Conservation (phyloP, 2,888 invertebrate genomes). For the Anthophora plumipes region DNA sequence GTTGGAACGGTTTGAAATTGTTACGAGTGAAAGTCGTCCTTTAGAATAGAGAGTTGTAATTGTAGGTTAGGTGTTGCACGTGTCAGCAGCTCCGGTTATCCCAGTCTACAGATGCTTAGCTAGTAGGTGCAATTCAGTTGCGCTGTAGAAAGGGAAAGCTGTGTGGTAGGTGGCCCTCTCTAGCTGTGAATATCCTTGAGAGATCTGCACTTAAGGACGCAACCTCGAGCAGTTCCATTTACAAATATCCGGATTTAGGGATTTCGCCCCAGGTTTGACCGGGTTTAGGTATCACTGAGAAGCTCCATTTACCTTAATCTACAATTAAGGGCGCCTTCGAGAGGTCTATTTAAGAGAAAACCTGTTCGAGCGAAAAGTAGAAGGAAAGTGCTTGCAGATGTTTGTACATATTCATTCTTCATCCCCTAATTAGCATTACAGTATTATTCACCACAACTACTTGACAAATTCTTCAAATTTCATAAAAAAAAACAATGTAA, state of each 20-base stretch:
- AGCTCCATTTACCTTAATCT: slow-evolving; percentile 41
- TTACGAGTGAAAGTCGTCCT: not conserved
- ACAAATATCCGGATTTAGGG: slow-evolving; percentile 43
- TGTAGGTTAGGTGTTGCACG: slow-evolving; percentile 7
- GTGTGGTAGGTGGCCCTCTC: not conserved
- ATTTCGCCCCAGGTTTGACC: slow-evolving; percentile 11
- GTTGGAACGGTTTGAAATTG: not conserved
- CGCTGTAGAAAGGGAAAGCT: slow-evolving; percentile 26
- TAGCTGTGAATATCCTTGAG: slow-evolving; percentile 28
- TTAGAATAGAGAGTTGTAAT: slow-evolving; percentile 12
- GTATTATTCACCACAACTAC: too few relatives aligned
- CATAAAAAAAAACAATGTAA: too few relatives aligned
- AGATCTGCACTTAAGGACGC: slow-evolving; percentile 28
- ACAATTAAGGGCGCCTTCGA: slow-evolving; percentile 32
- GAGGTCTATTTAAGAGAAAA: slow-evolving; percentile 2
- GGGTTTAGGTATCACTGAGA: slow-evolving; percentile 32
- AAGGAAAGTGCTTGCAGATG: not conserved
- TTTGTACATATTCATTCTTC: not conserved
- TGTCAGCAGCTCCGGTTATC: slow-evolving; percentile 3
- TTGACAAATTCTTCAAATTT: too few relatives aligned
- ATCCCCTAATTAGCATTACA: not conserved
- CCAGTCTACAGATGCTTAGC: not conserved
- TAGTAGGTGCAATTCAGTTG: slow-evolving; percentile 9
- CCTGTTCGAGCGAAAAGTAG: not conserved
- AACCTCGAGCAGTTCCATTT: slow-evolving; percentile 40